These are phyloP conservation scores for Labeo calbasu DNA, from an alignment of 2,797 vertebrate genomes.

Conservation along the genomic window DNA sequence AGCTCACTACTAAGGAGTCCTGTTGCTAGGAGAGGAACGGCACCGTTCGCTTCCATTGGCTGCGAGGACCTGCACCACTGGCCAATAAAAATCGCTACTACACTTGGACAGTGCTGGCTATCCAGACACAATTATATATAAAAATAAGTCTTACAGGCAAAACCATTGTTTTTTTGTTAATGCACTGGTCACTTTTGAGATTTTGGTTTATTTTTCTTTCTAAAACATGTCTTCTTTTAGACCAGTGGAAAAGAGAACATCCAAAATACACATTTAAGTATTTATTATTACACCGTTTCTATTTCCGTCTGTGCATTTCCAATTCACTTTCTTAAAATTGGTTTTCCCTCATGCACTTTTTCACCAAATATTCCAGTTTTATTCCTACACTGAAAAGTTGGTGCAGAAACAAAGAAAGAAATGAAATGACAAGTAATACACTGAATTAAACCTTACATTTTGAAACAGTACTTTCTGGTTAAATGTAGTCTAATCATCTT, in stretches of 20 bases:
- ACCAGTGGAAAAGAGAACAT: neutral
- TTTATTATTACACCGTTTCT: neutral
- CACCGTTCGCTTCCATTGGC: slow-evolving; percentile 76
- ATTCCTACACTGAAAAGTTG: neutral
- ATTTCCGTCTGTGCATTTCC: neutral
- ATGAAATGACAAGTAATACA: neutral
- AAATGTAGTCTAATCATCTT: neutral
- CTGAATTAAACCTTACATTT: neutral
- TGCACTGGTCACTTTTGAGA: slow-evolving; percentile 56
- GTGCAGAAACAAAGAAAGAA: neutral
- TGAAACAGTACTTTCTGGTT: neutral
- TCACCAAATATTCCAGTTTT: neutral
- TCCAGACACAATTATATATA: slow-evolving; percentile 65
- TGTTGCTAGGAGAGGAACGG: slow-evolving; percentile 88
- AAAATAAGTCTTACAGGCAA: slow-evolving; percentile 49
- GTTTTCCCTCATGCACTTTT: neutral
- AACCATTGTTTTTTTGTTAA: slow-evolving; percentile 29
- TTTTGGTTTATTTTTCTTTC: slow-evolving; percentile 17
- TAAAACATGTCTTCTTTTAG: neutral
- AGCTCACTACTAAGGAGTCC: slow-evolving; percentile 71
- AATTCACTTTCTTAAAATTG: neutral
- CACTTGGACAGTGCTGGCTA: slow-evolving; percentile 64
- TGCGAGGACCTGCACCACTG: slow-evolving; percentile 56
- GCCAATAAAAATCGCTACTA: slow-evolving; percentile 75
- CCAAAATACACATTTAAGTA: neutral